Percentiles rank a stretch among this genome's conserved stretches.
Evolutionary conservation across 2,113 vertebrate species (phyloP).

Genomic region (Seriola rivoliana): DNA sequence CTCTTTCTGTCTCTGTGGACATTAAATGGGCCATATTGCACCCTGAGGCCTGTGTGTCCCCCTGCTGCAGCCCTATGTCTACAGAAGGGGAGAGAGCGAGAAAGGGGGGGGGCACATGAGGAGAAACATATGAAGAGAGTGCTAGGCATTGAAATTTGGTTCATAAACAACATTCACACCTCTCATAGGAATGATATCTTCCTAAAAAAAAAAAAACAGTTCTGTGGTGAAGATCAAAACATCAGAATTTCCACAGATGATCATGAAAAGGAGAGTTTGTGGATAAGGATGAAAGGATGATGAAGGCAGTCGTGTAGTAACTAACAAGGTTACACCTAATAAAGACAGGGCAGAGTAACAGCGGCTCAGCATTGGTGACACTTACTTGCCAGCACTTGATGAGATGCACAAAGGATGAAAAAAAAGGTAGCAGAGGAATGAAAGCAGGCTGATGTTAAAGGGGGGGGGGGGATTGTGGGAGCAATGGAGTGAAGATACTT

Average conservation of each 20-base stretch:
- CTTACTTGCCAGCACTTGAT: slow-evolving; percentile 9
- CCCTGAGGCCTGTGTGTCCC: slow-evolving; percentile 69
- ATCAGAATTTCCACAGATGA: neutral
- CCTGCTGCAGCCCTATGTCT: slow-evolving; percentile 53
- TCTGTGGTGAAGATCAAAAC: neutral
- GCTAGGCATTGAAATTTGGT: neutral
- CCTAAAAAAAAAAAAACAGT: neutral
- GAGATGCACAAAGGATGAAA: slow-evolving; percentile 27
- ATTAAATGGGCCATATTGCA: slow-evolving; percentile 78
- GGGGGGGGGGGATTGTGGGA: neutral
- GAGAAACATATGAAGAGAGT: neutral
- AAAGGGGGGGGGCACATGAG: neutral
- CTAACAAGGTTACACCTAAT: neutral
- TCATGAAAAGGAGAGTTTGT: neutral
- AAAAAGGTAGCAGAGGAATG: slow-evolving; percentile 39
- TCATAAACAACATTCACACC: neutral
- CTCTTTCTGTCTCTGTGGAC: slow-evolving; percentile 44
- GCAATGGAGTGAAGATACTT: slow-evolving; percentile 58
- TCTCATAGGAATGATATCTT: neutral
- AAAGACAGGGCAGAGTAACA: neutral
- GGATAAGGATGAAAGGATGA: neutral
- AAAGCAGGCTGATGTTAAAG: slow-evolving; percentile 31
- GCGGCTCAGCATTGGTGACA: slow-evolving; percentile 4
- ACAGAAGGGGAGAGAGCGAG: neutral
- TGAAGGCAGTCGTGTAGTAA: neutral